Base-by-base conservation (phyloP, 1,140 invertebrate genomes). In the Thalassaphorura encarpata region DNA sequence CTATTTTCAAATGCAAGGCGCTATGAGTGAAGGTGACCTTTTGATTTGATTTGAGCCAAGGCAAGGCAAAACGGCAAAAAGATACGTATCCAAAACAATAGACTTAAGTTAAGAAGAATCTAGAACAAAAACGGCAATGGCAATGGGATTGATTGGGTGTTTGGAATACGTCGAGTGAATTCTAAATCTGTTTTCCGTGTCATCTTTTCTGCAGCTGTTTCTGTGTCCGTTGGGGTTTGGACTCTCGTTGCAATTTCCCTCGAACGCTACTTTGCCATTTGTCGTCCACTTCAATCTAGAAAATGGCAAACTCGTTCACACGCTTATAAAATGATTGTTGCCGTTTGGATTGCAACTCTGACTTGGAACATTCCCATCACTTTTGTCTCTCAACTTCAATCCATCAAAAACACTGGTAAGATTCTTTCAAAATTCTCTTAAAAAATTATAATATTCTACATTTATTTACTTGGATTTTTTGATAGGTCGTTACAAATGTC, bases 241-340 rank as follows among this genome's bases (percentile, higher is more conserved):
- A 84, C 82, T 3, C 64, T 84, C 43, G 81, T 83, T 6, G 78
- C 80, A 28, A 83, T 84, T 62, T 81, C 80, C 1, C 70, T 83
- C 51, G 82, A 84, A 67, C 69, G 82, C 8, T 84, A 81, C 66
- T 83, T 80, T 65, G 82, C 83, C 54, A 83, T 84, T 57, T 83
- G 81, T 66, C 76, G 63, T 60, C 83, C 82, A 0, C 69, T 84
- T 18, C 71, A 76, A 54, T 81, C 79, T 3, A 64, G 78, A 52
- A 70, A 74, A 51, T 83, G 83, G 81, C 82, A 84, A 67, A 83
- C 81, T 0, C 63, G 77, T 27, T 77, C 75, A 11, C 81, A 83
- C 67, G 77, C 80, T 31, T 81, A 80, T 67, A 77, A 76, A 64
- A 74, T 77, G 27, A 78, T 78, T 28, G 56, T 68, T 3, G 65